Conservation (phyloP, 2,797 vertebrate species). For the Muscicapa comitata region DNA sequence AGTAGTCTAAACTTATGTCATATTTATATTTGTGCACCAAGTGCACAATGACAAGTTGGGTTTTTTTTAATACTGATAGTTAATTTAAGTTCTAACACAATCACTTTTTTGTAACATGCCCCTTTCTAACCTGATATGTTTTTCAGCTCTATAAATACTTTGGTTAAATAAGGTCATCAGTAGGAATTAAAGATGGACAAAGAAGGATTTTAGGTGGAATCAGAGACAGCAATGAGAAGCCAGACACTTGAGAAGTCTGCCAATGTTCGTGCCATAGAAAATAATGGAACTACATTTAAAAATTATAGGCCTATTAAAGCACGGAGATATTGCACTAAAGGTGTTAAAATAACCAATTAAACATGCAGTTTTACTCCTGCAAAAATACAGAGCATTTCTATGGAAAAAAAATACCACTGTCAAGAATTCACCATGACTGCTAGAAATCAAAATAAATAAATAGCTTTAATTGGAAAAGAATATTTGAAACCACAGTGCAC, state of each 20-base stretch:
- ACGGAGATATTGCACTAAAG: not conserved
- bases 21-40: not conserved
- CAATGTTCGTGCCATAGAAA: not conserved
- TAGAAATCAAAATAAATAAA: constrained; percentile 65
- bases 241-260: constrained; percentile 21
- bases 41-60: not conserved
- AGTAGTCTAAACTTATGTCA: not conserved
- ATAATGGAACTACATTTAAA: constrained; percentile 15
- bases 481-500: constrained; percentile 37
- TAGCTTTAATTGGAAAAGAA: constrained; percentile 40
- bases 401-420: constrained; percentile 21
- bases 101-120: not conserved
- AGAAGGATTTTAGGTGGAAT: constrained; percentile 31
- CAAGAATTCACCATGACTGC: not conserved
- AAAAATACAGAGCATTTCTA: constrained; percentile 39
- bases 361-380: constrained; percentile 25
- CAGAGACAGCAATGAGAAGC: constrained; percentile 20
- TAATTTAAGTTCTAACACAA: not conserved
- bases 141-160: constrained; percentile 8
- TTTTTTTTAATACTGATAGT: not conserved
- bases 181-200: not conserved
- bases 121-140: not conserved
- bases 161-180: constrained; percentile 25
- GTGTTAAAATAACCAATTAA: constrained; percentile 64
- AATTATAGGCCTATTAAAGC: constrained; percentile 43